phyloP scores from a whole-genome alignment of 2,888 invertebrate species.

The Platypus cylindrus region DNA sequence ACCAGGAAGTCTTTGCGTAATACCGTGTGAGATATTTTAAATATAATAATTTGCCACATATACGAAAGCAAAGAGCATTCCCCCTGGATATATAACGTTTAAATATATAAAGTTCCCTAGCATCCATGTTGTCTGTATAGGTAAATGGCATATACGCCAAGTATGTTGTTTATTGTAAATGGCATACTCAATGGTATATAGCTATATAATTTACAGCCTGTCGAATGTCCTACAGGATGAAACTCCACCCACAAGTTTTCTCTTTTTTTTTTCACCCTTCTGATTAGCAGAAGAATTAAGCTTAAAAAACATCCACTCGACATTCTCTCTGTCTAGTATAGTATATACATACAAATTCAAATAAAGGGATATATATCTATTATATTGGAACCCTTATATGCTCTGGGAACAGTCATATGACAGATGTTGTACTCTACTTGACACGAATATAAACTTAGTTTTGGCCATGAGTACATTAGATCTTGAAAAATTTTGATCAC shows the following conservation, averaged over 20 bases:
- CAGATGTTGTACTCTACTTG: slow-evolving; percentile 27
- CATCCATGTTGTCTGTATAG: too few species aligned
- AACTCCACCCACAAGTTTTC: slow-evolving; percentile 25
- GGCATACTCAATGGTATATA: too few species aligned
- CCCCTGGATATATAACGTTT: too few species aligned
- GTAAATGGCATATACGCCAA: too few species aligned
- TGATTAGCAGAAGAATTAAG: slow-evolving; percentile 25
- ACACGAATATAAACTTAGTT: slow-evolving; percentile 20
- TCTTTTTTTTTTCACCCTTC: slow-evolving; percentile 25
- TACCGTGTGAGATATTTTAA: slow-evolving; percentile 15
- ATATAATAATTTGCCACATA: slow-evolving; percentile 13
- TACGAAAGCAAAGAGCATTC: too few species aligned
- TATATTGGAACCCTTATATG: slow-evolving; percentile 23
- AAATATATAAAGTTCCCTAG: too few species aligned
- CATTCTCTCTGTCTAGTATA: slow-evolving; percentile 14
- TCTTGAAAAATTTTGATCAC: slow-evolving; percentile 17
- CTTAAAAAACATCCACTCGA: slow-evolving; percentile 21
- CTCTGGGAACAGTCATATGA: slow-evolving; percentile 27
- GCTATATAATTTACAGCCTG: too few species aligned
- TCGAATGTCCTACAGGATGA: too few species aligned
- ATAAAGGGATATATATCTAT: slow-evolving; percentile 26
- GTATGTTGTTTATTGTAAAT: too few species aligned
- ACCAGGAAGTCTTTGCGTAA: slow-evolving; percentile 15
- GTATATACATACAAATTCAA: slow-evolving; percentile 18
- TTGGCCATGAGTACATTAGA: slow-evolving; percentile 13